These are phyloP conservation scores for Corythornis madagascariensis DNA, from an alignment of 2,113 vertebrate species.

Conservation along the genomic window DNA sequence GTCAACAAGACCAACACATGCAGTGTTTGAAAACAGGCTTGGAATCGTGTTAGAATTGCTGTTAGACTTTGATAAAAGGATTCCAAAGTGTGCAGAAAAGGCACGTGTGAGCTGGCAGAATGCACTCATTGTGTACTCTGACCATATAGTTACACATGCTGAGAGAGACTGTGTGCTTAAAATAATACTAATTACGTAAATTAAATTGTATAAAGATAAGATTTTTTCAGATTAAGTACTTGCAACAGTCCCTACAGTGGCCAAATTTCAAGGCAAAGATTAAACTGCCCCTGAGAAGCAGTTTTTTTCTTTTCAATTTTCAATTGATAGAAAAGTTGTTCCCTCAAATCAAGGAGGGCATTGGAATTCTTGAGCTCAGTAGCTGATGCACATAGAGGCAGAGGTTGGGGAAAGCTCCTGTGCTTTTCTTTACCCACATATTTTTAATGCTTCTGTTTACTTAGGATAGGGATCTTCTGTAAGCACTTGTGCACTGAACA, in stretches of 20 bases:
- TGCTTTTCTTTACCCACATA: rapidly evolving
- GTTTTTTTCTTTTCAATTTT: neutral
- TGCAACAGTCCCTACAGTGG: neutral
- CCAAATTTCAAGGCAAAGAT: neutral
- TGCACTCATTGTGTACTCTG: neutral
- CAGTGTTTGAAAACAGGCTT: neutral
- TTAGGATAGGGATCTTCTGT: neutral
- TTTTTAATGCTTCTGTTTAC: neutral
- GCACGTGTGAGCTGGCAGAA: neutral
- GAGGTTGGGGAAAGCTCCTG: rapidly evolving
- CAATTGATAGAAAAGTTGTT: neutral
- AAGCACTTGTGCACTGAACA: neutral
- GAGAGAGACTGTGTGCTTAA: neutral
- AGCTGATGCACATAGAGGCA: neutral
- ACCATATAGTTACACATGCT: neutral
- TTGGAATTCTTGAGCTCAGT: neutral
- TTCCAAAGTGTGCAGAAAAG: neutral
- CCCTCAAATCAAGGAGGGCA: neutral
- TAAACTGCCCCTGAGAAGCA: neutral
- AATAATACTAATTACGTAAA: neutral
- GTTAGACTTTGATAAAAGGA: neutral
- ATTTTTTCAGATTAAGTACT: neutral
- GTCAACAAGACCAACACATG: neutral
- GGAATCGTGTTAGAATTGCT: neutral
- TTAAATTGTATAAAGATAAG: neutral